Base-by-base conservation (phyloP, 2,113 vertebrate species). In the Ochotona curzoniae region DNA sequence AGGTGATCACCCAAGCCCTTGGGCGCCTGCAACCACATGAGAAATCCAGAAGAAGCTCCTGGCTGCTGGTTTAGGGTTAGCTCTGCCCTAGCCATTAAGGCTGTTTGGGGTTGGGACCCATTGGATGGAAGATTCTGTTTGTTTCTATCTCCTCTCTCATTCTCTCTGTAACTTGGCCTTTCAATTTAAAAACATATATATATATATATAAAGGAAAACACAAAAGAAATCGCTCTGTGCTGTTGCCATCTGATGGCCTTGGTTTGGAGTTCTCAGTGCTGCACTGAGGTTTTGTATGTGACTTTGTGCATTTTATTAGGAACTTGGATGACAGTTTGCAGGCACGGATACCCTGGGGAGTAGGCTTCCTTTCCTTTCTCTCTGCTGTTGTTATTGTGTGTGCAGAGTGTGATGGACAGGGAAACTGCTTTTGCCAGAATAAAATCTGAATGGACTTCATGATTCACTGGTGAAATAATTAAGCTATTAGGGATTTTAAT, bases 281-380 rank as follows among this genome's bases (percentile, higher is more conserved):
- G 76, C 86, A 38, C 18, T 82, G 82, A 54, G 64, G 30, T 67
- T 94, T 89, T 82, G 23, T 85, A 76, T 70, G 67, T 30, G 10
- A 81, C 63, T 51, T 71, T 76, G 47, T 35, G 71, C 81, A 81
- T 92, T 76, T 89, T 91, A 15, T 70, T 85, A 60, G 85, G 51
- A 86, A 71, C 23, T 76, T 64, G 70, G 15, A 81, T 85, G 47
- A 89, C 28, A 47, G 3, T 85, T 70, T 71, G 3, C 74, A 74
- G 74, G 8, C 11, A 38, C 10, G 51, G 7, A 23, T 89, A 13
- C 54, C 21, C 26, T 80, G 83, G 74, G 54, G 30, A 49, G 2
- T 79, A 75, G 71, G 85, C 88, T 93, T 51, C 6, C 47, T 1
- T 64, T 70, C 35, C 73, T 69, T 44, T 12, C 14, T 28, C 15